Percentiles rank a stretch among this genome's conserved stretches.
phyloP scores from a whole-genome alignment of 1,140 invertebrate species.

The Drosophila willistoni region DNA sequence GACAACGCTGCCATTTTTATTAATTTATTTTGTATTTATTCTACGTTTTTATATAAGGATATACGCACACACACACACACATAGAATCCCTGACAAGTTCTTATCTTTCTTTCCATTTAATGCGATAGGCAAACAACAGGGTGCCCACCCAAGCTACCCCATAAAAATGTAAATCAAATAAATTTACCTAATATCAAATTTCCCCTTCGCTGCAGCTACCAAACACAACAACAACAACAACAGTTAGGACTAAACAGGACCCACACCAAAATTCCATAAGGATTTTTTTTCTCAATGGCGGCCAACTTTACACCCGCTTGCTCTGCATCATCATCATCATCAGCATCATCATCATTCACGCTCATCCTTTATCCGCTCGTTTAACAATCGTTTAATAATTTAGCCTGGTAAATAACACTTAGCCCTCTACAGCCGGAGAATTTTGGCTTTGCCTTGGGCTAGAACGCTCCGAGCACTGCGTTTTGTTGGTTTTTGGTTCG shows the following conservation, averaged over 20 bases:
- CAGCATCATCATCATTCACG: slow-evolving; percentile 65
- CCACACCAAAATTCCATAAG: neutral
- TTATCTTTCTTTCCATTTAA: slow-evolving; percentile 70
- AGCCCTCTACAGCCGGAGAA: slow-evolving; percentile 34
- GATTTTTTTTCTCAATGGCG: slow-evolving; percentile 21
- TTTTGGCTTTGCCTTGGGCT: slow-evolving; percentile 27
- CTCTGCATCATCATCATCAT: slow-evolving; percentile 11
- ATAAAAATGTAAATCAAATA: slow-evolving; percentile 82
- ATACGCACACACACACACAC: neutral
- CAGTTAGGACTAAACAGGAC: neutral
- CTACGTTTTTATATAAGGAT: slow-evolving; percentile 28
- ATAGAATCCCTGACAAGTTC: slow-evolving; percentile 59
- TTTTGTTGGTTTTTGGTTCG: neutral
- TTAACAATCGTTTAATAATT: slow-evolving; percentile 82
- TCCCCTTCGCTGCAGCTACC: slow-evolving; percentile 63
- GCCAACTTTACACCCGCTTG: slow-evolving; percentile 28
- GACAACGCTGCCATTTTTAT: slow-evolving; percentile 61
- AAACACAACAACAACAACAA: slow-evolving; percentile 49
- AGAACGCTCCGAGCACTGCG: slow-evolving; percentile 24
- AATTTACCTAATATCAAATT: slow-evolving; percentile 82
- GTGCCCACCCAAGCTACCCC: slow-evolving; percentile 52
- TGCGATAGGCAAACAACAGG: slow-evolving; percentile 72
- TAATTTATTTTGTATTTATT: slow-evolving; percentile 79
- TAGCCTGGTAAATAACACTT: slow-evolving; percentile 80
- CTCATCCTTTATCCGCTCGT: slow-evolving; percentile 81